Evolutionary conservation across 2,797 vertebrate genomes (phyloP).

Genomic region (Coregonus ussuriensis): DNA sequence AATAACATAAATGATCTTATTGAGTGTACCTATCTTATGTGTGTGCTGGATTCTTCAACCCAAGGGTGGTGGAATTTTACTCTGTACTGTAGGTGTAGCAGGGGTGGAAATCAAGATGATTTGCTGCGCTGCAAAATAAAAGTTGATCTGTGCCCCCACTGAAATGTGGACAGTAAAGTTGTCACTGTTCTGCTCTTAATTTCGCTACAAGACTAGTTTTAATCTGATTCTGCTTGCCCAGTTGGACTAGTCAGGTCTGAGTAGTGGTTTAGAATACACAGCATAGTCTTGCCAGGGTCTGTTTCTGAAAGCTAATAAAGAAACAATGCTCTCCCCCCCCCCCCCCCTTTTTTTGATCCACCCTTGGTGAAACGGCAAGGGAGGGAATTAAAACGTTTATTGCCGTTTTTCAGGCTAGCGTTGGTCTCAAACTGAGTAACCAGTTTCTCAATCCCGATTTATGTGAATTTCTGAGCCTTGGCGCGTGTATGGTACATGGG

Average conservation of each 20-base stretch:
- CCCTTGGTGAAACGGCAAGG: too few species aligned
- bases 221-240: not conserved
- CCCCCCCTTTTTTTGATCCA: too few species aligned
- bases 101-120: slow-evolving; percentile 23
- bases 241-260: not conserved
- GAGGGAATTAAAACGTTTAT: not conserved
- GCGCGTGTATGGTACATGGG: slow-evolving; percentile 40
- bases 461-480: slow-evolving; percentile 57
- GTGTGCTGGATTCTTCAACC: slow-evolving; percentile 42
- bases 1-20: slow-evolving; percentile 65
- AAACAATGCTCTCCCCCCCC: not conserved
- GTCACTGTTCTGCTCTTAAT: not conserved
- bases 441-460: slow-evolving; percentile 48
- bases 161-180: not conserved
- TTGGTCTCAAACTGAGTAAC: slow-evolving; percentile 22
- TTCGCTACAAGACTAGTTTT: too few species aligned
- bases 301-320: not conserved
- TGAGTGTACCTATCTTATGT: slow-evolving; percentile 52
- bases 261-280: not conserved
- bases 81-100: slow-evolving; percentile 23
- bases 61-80: slow-evolving; percentile 16
- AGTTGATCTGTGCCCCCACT: not conserved
- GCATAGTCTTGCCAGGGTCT: not conserved
- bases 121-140: slow-evolving; percentile 3
- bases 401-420: not conserved